Conservation (phyloP, 2,888 invertebrate species). For the Hydraecia micacea region DNA sequence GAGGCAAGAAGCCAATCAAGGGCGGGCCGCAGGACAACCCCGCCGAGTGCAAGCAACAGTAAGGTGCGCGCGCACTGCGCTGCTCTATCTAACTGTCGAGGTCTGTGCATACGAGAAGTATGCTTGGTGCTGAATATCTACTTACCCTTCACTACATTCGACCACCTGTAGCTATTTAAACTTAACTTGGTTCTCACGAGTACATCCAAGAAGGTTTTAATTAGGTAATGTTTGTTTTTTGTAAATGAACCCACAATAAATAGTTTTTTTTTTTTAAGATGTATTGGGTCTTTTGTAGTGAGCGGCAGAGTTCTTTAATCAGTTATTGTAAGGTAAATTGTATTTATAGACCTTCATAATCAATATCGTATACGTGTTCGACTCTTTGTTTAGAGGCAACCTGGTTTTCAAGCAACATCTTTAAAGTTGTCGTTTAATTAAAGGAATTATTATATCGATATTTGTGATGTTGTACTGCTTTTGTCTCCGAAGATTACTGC, state of each 20-base stretch:
- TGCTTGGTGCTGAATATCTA: constrained; percentile 65
- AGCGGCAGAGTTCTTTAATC: constrained; percentile 58
- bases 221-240: constrained; percentile 33
- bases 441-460: constrained; percentile 31
- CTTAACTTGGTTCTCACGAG: constrained; percentile 21
- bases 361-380: constrained; percentile 44
- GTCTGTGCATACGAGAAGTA: constrained; percentile 60
- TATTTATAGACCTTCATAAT: constrained; percentile 50
- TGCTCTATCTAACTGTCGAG: constrained; percentile 50
- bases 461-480: constrained; percentile 52
- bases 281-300: constrained; percentile 53
- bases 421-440: constrained; percentile 32
- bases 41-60: constrained; percentile 94
- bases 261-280: constrained; percentile 24
- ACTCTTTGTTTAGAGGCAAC: constrained; percentile 37
- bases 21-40: constrained; percentile 80
- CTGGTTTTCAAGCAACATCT: constrained; percentile 18
- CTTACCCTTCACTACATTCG: constrained; percentile 60
- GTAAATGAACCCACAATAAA: constrained; percentile 25
- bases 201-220: constrained; percentile 27
- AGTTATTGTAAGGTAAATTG: constrained; percentile 56
- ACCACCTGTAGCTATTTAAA: constrained; percentile 27
- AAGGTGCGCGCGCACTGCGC: constrained; percentile 72
- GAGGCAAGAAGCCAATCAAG: constrained; percentile 80
- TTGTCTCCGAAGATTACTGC: constrained; percentile 43